Conservation (phyloP, 2,113 vertebrate species). For the Poeciliopsis turrubarensis region DNA sequence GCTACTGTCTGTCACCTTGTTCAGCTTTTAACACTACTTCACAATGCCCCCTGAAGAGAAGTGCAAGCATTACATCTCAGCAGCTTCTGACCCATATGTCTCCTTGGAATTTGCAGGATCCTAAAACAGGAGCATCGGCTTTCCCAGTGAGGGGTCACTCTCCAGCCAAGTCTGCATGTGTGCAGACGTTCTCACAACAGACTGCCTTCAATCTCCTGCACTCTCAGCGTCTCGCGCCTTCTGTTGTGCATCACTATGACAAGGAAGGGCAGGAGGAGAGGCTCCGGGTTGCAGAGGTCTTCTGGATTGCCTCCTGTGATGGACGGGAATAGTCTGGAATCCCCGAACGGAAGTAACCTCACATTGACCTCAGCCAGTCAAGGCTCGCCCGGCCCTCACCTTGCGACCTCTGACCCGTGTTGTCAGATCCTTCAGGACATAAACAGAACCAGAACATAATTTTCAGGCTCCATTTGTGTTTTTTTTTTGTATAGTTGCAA, state of each 20-base stretch:
- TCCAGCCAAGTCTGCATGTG: not conserved
- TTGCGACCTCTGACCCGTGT: constrained; percentile 43
- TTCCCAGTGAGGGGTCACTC: not conserved
- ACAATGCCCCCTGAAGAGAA: not conserved
- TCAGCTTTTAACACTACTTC: constrained; percentile 10
- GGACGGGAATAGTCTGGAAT: constrained; percentile 64
- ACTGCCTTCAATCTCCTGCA: constrained; percentile 39
- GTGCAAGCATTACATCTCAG: not conserved
- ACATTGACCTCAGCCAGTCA: constrained; percentile 64
- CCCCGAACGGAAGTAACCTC: constrained; percentile 69
- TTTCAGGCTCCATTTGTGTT: constrained; percentile 25
- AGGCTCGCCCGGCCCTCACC: constrained; percentile 57
- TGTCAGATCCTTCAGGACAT: constrained; percentile 30
- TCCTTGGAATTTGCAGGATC: constrained; percentile 9
- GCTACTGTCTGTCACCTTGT: not conserved
- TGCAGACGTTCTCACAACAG: constrained; percentile 21
- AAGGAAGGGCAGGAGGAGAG: constrained; percentile 49
- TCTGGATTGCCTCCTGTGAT: constrained; percentile 51
- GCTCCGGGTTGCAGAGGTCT: constrained; percentile 56
- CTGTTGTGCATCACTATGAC: constrained; percentile 71
- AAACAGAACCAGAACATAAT: constrained; percentile 30
- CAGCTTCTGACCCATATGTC: constrained; percentile 31
- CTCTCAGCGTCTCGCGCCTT: constrained; percentile 53
- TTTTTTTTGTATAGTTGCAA: not conserved
- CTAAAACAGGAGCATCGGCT: constrained; percentile 10